Evolutionary conservation across 2,113 vertebrate genomes (phyloP).

Genomic region (Meles meles): DNA sequence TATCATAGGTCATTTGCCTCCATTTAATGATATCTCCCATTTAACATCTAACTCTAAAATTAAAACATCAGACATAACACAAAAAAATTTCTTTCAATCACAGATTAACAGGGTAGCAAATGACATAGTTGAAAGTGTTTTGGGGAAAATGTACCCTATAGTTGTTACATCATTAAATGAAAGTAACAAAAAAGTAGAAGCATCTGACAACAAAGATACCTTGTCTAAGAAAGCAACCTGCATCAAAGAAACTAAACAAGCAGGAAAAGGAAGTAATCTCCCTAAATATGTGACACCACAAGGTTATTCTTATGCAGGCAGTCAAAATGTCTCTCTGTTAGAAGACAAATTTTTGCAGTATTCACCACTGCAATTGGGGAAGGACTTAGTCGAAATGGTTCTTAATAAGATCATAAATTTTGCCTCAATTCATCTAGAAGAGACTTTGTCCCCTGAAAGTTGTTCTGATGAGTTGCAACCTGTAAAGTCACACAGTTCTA

Average conservation of each 20-base stretch:
- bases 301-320: background rate
- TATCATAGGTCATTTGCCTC: background rate
- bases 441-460: background rate
- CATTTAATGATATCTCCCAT: slow-evolving; percentile 8
- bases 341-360: slow-evolving; percentile 13
- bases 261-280: background rate
- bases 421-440: slow-evolving; percentile 25
- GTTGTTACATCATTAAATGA: slow-evolving; percentile 27
- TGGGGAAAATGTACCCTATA: slow-evolving; percentile 50
- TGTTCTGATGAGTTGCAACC: background rate
- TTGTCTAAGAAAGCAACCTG: background rate
- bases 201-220: background rate
- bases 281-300: background rate
- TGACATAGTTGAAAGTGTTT: slow-evolving; percentile 58
- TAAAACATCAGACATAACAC: background rate
- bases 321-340: background rate
- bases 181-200: background rate
- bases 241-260: background rate
- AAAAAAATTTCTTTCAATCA: background rate
- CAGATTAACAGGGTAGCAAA: slow-evolving; percentile 3
- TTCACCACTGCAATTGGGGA: slow-evolving; percentile 22
- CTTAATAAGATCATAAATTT: slow-evolving; percentile 59
- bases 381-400: slow-evolving; percentile 61
- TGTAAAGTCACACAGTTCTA: background rate
- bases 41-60: slow-evolving; percentile 15